Percentiles rank a stretch among this genome's conserved stretches.
These are phyloP conservation scores for Stomatorhinus walkeri DNA, from an alignment of 2,797 vertebrate genomes.

Conservation along the genomic window DNA sequence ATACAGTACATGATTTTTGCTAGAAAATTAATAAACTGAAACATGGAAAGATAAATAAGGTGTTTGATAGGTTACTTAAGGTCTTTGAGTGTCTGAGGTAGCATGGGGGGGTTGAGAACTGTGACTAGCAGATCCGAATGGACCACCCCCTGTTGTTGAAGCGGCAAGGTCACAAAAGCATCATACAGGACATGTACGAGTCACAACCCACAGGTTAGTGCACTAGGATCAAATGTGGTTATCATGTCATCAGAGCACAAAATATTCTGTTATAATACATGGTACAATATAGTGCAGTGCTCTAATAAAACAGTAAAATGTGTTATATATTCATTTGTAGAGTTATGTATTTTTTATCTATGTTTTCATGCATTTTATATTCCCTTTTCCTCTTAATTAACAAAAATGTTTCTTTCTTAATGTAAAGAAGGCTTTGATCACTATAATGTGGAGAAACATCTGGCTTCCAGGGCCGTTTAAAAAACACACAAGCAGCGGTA, in stretches of 20 bases:
- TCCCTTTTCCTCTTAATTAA: not conserved
- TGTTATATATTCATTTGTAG: not conserved
- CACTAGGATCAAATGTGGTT: not conserved
- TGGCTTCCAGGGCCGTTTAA: not conserved
- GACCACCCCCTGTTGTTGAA: not conserved
- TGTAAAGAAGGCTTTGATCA: not conserved
- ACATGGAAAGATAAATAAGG: not conserved
- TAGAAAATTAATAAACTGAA: not conserved
- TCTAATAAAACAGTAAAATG: not conserved
- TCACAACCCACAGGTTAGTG: not conserved
- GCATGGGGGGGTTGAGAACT: not conserved
- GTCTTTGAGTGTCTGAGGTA: not conserved
- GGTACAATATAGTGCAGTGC: not conserved
- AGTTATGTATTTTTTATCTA: not conserved
- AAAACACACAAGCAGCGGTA: not conserved
- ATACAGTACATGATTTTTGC: not conserved
- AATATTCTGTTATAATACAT: not conserved
- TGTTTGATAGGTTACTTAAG: not conserved
- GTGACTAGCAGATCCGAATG: not conserved
- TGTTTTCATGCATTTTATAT: not conserved
- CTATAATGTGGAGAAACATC: not conserved
- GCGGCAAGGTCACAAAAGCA: not conserved
- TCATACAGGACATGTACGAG: not conserved
- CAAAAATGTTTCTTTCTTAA: not conserved
- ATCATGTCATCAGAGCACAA: not conserved